Conservation (phyloP, 2,113 vertebrate species). For the Brachionichthys hirsutus region DNA sequence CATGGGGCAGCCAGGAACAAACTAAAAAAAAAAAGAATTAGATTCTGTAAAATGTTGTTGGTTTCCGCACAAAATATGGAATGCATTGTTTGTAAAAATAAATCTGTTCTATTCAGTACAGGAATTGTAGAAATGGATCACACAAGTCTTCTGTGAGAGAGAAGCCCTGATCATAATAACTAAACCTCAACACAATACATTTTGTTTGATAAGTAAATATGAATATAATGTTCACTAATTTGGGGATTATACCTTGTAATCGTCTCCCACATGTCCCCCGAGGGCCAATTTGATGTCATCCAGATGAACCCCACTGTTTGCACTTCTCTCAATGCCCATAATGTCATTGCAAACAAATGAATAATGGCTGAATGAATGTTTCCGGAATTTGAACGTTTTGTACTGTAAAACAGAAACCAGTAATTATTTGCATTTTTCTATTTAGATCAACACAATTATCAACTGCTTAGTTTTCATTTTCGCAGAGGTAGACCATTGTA, state of each 20-base stretch:
- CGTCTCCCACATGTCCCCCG: conserved; percentile 22
- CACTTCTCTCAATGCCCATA: conserved; percentile 22
- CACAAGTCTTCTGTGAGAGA: no score
- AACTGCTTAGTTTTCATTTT: no score
- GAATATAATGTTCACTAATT: neutral
- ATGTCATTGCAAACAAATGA: conserved; percentile 30
- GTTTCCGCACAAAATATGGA: no score
- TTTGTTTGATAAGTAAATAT: neutral
- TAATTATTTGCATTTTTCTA: neutral
- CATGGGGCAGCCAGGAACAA: neutral
- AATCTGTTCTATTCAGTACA: no score
- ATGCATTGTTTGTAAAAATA: no score
- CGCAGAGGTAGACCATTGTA: no score
- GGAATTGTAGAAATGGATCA: no score
- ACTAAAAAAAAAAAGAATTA: conserved; percentile 25
- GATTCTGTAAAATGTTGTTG: neutral
- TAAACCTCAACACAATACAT: no score
- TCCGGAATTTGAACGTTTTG: conserved; percentile 15
- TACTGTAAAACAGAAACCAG: conserved; percentile 9
- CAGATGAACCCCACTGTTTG: neutral
- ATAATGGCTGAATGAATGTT: neutral
- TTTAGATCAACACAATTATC: no score
- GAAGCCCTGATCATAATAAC: no score
- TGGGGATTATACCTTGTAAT: conserved; percentile 9
- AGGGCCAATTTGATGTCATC: conserved; percentile 39